Percentiles rank a stretch among this genome's conserved stretches.
Evolutionary conservation across 1,140 invertebrate genomes (phyloP).

Genomic region (Nymphalis io): DNA sequence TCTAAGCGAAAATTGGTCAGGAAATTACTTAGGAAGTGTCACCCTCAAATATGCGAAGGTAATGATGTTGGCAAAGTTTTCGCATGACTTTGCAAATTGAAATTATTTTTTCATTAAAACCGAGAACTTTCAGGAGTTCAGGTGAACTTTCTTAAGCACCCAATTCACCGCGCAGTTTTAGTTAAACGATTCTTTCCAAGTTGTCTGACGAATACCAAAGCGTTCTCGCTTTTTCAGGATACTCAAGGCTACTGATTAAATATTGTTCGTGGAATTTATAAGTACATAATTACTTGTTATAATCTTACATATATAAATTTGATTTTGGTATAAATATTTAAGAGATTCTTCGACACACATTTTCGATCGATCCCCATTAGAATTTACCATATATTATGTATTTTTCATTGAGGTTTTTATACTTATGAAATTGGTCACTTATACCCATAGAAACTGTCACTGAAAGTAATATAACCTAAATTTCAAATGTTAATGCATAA

Average conservation of each 20-base stretch:
- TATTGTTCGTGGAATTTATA: not conserved
- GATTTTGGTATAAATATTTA: too few species aligned
- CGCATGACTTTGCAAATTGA: conserved; percentile 64
- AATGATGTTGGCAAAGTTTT: conserved; percentile 56
- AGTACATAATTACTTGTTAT: too few species aligned
- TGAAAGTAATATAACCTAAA: too few species aligned
- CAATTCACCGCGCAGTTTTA: conserved; percentile 56
- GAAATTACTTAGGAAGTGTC: conserved; percentile 41
- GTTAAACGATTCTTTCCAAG: conserved; percentile 52
- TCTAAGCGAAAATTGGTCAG: conserved; percentile 27
- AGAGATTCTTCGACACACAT: too few species aligned
- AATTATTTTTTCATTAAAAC: conserved; percentile 77
- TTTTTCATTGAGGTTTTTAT: too few species aligned
- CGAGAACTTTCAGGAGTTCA: conserved; percentile 54
- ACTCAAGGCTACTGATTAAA: not conserved
- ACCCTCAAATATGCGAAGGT: conserved; percentile 60
- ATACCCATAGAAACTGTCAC: too few species aligned
- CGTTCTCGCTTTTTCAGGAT: conserved; percentile 1
- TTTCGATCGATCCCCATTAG: too few species aligned
- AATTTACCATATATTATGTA: too few species aligned
- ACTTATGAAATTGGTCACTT: too few species aligned
- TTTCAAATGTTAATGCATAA: too few species aligned
- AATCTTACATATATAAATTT: too few species aligned
- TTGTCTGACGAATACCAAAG: conserved; percentile 32
- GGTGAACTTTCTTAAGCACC: conserved; percentile 64